Evolutionary conservation across 2,797 vertebrate genomes (phyloP).

Genomic region (Rhyacichthys aspro): DNA sequence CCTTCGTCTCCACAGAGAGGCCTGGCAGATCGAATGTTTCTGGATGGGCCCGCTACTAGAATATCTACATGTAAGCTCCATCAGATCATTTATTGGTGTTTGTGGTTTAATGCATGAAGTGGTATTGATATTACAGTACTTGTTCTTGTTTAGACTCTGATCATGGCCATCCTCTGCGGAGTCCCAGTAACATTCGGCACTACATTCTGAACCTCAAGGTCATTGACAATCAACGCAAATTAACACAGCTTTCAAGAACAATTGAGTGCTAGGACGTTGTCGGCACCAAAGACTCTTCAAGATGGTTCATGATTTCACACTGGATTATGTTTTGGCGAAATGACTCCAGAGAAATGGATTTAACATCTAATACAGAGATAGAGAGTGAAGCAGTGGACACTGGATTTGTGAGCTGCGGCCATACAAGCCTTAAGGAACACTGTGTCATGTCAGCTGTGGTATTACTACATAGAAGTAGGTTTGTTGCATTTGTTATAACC

Average conservation of each 20-base stretch:
- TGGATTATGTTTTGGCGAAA: conserved; percentile 1
- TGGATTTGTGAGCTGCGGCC: conserved; percentile 13
- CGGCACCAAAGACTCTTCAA: conserved; percentile 21
- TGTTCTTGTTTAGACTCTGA: conserved; percentile 83
- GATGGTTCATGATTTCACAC: neutral
- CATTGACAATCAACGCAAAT: conserved; percentile 92
- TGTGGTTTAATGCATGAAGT: neutral
- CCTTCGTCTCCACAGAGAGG: conserved; percentile 89
- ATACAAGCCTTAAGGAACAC: conserved; percentile 15
- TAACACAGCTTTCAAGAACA: conserved; percentile 88
- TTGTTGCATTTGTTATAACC: conserved; percentile 19
- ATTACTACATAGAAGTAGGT: neutral
- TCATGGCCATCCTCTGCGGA: conserved; percentile 82
- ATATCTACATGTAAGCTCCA: conserved; percentile 86
- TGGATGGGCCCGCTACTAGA: conserved; percentile 81
- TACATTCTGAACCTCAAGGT: conserved; percentile 91
- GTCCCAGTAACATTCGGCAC: conserved; percentile 80
- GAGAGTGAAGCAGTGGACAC: conserved; percentile 1
- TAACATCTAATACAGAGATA: conserved; percentile 9
- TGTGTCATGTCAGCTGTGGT: conserved; percentile 6
- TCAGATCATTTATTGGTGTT: neutral
- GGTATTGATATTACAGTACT: neutral
- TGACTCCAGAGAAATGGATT: neutral
- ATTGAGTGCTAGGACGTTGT: conserved; percentile 78
- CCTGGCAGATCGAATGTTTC: conserved; percentile 86